A percentile compares a stretch with the other conserved stretches of the same genome.
phyloP scores from a whole-genome alignment of 2,888 invertebrate genomes.

The Sisyra terminalis region DNA sequence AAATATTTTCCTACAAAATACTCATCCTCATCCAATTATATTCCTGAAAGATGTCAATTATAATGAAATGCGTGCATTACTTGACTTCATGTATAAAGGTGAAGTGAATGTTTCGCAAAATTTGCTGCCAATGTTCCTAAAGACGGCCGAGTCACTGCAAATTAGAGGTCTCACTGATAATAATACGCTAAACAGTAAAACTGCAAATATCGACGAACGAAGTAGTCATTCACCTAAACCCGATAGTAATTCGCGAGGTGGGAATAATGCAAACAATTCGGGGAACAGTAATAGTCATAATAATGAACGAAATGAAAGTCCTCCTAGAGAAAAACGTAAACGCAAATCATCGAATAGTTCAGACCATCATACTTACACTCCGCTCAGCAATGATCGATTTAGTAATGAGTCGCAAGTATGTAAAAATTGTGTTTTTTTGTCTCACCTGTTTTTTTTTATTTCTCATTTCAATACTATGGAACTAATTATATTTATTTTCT shows the following conservation, averaged over 20 bases:
- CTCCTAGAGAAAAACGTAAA: slow-evolving; percentile 39
- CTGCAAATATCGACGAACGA: slow-evolving; percentile 1
- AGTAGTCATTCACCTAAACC: slow-evolving; percentile 9
- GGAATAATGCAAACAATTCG: slow-evolving; percentile 12
- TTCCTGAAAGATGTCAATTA: slow-evolving; percentile 84
- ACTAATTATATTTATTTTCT: slow-evolving; percentile 15
- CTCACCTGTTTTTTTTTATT: too few species aligned
- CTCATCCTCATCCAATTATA: slow-evolving; percentile 82
- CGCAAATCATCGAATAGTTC: slow-evolving; percentile 47
- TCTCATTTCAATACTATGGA: too few species aligned
- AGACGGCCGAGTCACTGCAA: slow-evolving; percentile 84
- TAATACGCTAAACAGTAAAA: slow-evolving; percentile 39
- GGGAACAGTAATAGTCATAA: slow-evolving; percentile 21
- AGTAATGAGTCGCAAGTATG: slow-evolving; percentile 49
- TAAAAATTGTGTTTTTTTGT: slow-evolving; percentile 8
- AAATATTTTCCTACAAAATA: slow-evolving; percentile 75
- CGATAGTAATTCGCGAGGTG: slow-evolving; percentile 14
- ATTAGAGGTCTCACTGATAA: slow-evolving; percentile 79
- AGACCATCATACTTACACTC: slow-evolving; percentile 32
- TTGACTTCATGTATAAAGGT: slow-evolving; percentile 88
- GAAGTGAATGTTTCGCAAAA: slow-evolving; percentile 86
- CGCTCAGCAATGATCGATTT: slow-evolving; percentile 44
- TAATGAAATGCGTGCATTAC: slow-evolving; percentile 74
- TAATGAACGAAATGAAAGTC: slow-evolving; percentile 14
- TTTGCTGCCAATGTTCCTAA: slow-evolving; percentile 77